A percentile compares a stretch with the other conserved stretches of the same genome.
These are phyloP conservation scores for Hestina assimilis DNA, from an alignment of 1,140 invertebrate genomes.

Conservation along the genomic window DNA sequence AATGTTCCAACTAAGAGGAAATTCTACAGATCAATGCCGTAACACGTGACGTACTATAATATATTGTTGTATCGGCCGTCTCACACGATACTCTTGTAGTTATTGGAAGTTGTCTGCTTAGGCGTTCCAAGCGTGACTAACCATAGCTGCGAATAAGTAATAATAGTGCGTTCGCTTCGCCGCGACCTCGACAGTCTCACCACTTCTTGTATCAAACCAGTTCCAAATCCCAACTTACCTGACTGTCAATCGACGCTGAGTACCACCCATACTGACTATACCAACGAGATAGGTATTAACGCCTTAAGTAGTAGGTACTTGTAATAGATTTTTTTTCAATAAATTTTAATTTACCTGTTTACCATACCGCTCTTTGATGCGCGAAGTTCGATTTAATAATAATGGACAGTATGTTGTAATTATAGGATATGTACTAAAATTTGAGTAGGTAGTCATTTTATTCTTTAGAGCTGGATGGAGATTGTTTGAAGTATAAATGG, in stretches of 20 bases:
- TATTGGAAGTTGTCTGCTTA: slow-evolving; percentile 41
- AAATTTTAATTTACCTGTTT: not conserved
- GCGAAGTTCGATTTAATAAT: not conserved
- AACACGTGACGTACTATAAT: slow-evolving; percentile 3
- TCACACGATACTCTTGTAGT: slow-evolving; percentile 37
- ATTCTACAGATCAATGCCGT: not conserved
- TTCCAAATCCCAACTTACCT: slow-evolving; percentile 14
- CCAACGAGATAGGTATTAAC: too few species aligned
- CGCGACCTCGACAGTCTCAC: slow-evolving; percentile 46
- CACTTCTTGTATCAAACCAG: slow-evolving; percentile 30
- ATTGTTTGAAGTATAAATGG: slow-evolving; percentile 7
- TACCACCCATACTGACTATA: not conserved
- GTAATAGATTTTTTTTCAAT: too few species aligned
- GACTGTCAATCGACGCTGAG: not conserved
- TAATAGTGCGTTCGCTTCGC: slow-evolving; percentile 48
- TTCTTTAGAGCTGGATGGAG: not conserved
- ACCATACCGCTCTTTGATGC: not conserved
- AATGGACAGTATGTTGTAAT: not conserved
- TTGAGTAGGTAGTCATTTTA: not conserved
- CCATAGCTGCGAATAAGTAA: slow-evolving; percentile 45
- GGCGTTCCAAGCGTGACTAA: slow-evolving; percentile 66
- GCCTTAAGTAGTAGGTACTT: too few species aligned
- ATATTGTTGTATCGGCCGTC: not conserved
- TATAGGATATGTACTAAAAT: not conserved
- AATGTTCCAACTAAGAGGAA: slow-evolving; percentile 4